A percentile compares a stretch with the other conserved stretches of the same genome.
Conservation (phyloP, 2,888 invertebrate genomes). For the Notodonta dromedarius region DNA sequence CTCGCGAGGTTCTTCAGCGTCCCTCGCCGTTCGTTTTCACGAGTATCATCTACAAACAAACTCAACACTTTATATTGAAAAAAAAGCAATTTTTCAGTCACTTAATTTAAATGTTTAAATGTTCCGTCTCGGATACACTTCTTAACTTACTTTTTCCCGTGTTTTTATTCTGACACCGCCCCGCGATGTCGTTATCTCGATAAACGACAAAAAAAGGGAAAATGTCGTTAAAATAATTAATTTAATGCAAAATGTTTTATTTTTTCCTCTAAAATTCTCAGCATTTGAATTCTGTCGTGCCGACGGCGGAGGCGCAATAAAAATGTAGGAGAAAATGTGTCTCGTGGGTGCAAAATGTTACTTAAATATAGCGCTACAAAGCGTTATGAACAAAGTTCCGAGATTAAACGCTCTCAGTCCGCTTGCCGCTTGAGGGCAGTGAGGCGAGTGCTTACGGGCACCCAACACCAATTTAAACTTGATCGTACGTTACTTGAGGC, state of each 20-base stretch:
- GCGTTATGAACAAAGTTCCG: slow-evolving; percentile 50
- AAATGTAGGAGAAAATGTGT: slow-evolving; percentile 18
- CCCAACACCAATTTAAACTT: slow-evolving; percentile 57
- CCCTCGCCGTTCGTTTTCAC: neutral
- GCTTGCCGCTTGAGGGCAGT: slow-evolving; percentile 20
- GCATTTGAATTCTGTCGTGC: slow-evolving; percentile 5
- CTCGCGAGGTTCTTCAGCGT: neutral
- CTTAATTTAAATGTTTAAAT: too few relatives aligned
- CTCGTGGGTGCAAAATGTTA: slow-evolving; percentile 22
- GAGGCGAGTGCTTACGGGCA: slow-evolving; percentile 23
- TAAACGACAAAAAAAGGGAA: neutral
- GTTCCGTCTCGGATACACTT: too few relatives aligned
- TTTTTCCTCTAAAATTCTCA: slow-evolving; percentile 8
- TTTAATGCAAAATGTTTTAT: slow-evolving; percentile 13
- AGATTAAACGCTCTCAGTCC: slow-evolving; percentile 50
- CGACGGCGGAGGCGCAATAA: slow-evolving; percentile 14
- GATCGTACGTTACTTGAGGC: slow-evolving; percentile 21
- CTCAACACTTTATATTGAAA: too few relatives aligned
- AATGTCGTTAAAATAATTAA: slow-evolving; percentile 5
- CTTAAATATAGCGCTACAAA: slow-evolving; percentile 20
- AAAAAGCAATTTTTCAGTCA: too few relatives aligned
- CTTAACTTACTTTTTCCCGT: too few relatives aligned
- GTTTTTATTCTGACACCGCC: neutral
- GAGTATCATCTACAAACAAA: too few relatives aligned
- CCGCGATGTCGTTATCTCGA: too few relatives aligned